phyloP scores from a whole-genome alignment of 2,797 vertebrate genomes.

The Enteromius argenteus region DNA sequence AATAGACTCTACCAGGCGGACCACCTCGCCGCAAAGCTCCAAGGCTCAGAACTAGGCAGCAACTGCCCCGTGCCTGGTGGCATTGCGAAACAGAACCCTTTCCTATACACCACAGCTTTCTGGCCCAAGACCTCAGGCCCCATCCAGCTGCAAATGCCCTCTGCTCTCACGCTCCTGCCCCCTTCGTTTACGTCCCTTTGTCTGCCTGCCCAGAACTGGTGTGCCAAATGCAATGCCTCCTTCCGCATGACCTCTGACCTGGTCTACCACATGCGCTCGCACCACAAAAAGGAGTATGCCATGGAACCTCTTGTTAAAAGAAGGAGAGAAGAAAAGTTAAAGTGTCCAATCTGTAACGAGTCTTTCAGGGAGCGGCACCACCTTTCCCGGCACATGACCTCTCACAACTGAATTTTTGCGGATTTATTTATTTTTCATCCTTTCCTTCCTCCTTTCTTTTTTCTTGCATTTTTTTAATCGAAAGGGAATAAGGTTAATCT shows the following conservation, averaged over 20 bases:
- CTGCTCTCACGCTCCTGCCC: conserved; percentile 91
- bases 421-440: conserved; percentile 29
- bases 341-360: conserved; percentile 98
- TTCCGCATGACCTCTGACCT: conserved; percentile 99
- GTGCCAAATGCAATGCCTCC: conserved; percentile 97
- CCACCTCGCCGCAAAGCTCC: conserved; percentile 89
- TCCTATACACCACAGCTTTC: conserved; percentile 91
- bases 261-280: conserved; percentile 98
- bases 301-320: conserved; percentile 95
- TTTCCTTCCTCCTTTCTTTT: not conserved
- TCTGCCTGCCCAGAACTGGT: conserved; percentile 98
- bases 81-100: conserved; percentile 91
- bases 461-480: conserved; percentile 21
- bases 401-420: conserved; percentile 86
- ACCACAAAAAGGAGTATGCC: conserved; percentile 96
- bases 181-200: conserved; percentile 97
- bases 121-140: conserved; percentile 92
- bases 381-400: conserved; percentile 98
- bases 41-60: conserved; percentile 82
- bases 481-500: conserved; percentile 52
- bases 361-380: conserved; percentile 96
- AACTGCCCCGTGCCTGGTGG: conserved; percentile 80
- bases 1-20: conserved; percentile 88
- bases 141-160: conserved; percentile 93
- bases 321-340: conserved; percentile 95